Conservation (phyloP, 92 coral and sea anemone species). For the Bergia puertoricense region DNA sequence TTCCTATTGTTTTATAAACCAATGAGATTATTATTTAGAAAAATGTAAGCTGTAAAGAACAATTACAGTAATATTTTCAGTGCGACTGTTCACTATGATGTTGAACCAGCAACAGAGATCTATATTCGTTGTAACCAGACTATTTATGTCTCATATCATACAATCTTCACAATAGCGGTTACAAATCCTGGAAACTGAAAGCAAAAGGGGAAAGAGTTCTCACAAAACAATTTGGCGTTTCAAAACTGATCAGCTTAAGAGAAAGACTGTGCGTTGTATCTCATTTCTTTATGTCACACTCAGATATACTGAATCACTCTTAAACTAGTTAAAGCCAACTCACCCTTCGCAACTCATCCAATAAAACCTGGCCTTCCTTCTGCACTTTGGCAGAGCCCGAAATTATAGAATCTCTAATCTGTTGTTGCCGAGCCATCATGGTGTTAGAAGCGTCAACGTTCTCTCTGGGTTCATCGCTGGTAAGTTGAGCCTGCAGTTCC, state of each 20-base stretch:
- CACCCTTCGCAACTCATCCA: constrained; percentile 87
- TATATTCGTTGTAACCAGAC: neutral
- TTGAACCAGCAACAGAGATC: neutral
- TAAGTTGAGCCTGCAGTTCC: constrained; percentile 84
- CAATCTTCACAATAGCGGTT: neutral
- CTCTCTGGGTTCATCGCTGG: constrained; percentile 98
- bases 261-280: neutral
- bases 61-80: neutral
- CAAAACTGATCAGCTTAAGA: neutral
- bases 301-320: neutral
- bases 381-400: constrained; percentile 90
- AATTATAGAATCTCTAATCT: constrained; percentile 83
- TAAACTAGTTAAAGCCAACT: neutral
- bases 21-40: neutral
- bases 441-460: constrained; percentile 93
- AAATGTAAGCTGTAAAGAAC: neutral
- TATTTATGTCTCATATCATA: no score
- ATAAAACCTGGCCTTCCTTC: constrained; percentile 83
- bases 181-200: neutral
- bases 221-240: neutral
- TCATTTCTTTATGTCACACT: neutral
- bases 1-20: neutral
- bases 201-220: neutral
- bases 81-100: neutral
- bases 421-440: constrained; percentile 87